These are phyloP conservation scores for Ctenomys sociabilis DNA, from an alignment of 2,113 vertebrate species.

Conservation along the genomic window DNA sequence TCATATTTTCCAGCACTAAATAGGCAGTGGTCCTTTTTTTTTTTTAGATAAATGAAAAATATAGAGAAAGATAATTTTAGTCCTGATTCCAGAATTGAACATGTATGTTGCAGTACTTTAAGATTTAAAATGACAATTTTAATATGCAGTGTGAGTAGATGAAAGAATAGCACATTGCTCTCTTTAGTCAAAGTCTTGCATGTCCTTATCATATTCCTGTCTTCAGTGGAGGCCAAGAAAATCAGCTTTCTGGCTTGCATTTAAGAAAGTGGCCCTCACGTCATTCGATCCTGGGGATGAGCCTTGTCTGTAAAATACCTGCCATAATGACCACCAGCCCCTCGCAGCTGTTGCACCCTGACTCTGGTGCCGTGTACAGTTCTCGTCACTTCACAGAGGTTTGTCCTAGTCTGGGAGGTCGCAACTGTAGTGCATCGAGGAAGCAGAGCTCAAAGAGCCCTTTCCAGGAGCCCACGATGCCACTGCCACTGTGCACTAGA, in stretches of 20 bases:
- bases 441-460: neutral
- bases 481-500: neutral
- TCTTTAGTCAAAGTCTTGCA: neutral
- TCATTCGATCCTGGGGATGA: neutral
- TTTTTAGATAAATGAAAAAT: slow-evolving; percentile 27
- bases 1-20: slow-evolving; percentile 28
- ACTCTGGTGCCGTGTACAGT: neutral
- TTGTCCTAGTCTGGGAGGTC: neutral
- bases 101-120: neutral
- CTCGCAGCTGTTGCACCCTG: neutral
- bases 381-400: neutral
- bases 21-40: neutral
- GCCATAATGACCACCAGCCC: neutral
- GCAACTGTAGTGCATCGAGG: neutral
- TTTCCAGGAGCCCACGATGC: neutral
- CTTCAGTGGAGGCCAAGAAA: neutral
- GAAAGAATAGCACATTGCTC: neutral
- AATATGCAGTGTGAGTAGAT: neutral
- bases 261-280: neutral
- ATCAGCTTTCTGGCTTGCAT: neutral
- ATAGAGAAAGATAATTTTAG: slow-evolving; percentile 33
- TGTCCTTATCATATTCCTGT: neutral
- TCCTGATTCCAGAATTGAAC: neutral
- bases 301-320: neutral
- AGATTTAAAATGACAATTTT: slow-evolving; percentile 39